These are phyloP conservation scores for Protonibea diacanthus DNA, from an alignment of 2,797 vertebrate genomes.

Conservation along the genomic window DNA sequence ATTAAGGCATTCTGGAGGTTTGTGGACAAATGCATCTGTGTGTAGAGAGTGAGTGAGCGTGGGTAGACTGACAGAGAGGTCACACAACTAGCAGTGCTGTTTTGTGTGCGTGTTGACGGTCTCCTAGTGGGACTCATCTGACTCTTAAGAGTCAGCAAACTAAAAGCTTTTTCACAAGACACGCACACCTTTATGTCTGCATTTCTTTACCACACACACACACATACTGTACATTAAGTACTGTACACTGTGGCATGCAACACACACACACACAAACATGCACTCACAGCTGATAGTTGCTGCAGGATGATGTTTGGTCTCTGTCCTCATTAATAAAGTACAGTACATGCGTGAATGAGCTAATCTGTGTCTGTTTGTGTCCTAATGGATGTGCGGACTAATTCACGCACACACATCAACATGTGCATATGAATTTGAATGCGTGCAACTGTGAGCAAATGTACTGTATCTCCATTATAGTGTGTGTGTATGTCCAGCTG, in stretches of 20 bases:
- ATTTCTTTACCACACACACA: slow-evolving; percentile 4
- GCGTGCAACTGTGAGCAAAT: background rate
- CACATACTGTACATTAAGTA: slow-evolving; percentile 7
- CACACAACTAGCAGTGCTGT: slow-evolving; percentile 25
- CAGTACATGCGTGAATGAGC: slow-evolving; percentile 56
- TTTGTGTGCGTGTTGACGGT: slow-evolving; percentile 17
- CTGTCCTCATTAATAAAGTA: slow-evolving; percentile 74
- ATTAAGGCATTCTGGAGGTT: slow-evolving; percentile 62
- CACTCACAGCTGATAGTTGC: background rate
- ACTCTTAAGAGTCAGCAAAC: slow-evolving; percentile 56
- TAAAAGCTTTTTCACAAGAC: slow-evolving; percentile 55
- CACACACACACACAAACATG: slow-evolving; percentile 1
- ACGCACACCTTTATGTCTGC: background rate
- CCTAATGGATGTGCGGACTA: background rate
- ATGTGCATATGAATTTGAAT: slow-evolving; percentile 5
- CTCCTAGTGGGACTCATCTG: slow-evolving; percentile 21
- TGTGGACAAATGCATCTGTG: slow-evolving; percentile 41
- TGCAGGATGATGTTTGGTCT: slow-evolving; percentile 40
- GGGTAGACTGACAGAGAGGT: slow-evolving; percentile 60
- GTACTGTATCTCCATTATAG: background rate
- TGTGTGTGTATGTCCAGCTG: slow-evolving; percentile 16
- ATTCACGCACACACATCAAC: background rate
- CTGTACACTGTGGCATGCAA: background rate
- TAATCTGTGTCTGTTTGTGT: slow-evolving; percentile 20
- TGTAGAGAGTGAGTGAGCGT: slow-evolving; percentile 26